These are phyloP conservation scores for Luscinia luscinia DNA, from an alignment of 2,797 vertebrate species.

Conservation along the genomic window DNA sequence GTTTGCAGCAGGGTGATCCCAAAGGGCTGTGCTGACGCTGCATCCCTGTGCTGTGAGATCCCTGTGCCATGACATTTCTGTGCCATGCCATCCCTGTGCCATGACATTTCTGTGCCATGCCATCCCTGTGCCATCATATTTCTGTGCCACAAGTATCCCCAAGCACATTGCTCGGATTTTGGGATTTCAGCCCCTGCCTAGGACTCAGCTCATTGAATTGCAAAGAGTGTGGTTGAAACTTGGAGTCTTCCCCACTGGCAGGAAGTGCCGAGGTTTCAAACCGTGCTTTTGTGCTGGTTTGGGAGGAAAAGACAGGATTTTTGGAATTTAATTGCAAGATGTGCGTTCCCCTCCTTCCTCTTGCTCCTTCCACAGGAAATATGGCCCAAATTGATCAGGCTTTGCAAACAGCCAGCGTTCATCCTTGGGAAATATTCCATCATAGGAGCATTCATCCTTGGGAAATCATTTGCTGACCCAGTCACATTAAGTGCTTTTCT, in stretches of 20 bases:
- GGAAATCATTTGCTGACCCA: constrained; percentile 7
- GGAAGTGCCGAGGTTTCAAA: constrained; percentile 31
- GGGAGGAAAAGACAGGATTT: not conserved
- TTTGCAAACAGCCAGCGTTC: not conserved
- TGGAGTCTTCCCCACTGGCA: constrained; percentile 43
- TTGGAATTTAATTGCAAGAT: constrained; percentile 3
- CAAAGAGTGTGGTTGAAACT: constrained; percentile 26
- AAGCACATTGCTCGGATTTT: rapidly evolving
- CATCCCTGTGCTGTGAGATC: not conserved
- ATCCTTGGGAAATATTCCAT: not conserved
- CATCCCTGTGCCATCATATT: rapidly evolving
- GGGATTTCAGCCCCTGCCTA: not conserved
- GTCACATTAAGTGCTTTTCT: not conserved
- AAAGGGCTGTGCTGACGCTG: not conserved
- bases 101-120: rapidly evolving
- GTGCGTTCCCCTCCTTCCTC: constrained; percentile 22
- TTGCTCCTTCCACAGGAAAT: not conserved
- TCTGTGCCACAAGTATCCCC: not conserved
- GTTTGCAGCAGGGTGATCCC: too few relatives aligned
- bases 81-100: rapidly evolving
- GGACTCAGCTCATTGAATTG: constrained; percentile 32
- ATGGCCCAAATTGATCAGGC: not conserved
- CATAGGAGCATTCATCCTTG: not conserved
- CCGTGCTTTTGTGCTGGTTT: constrained; percentile 28
- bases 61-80: rapidly evolving